Base-by-base conservation (phyloP, 2,888 invertebrate genomes). In the Lamellibrachia columna region DNA sequence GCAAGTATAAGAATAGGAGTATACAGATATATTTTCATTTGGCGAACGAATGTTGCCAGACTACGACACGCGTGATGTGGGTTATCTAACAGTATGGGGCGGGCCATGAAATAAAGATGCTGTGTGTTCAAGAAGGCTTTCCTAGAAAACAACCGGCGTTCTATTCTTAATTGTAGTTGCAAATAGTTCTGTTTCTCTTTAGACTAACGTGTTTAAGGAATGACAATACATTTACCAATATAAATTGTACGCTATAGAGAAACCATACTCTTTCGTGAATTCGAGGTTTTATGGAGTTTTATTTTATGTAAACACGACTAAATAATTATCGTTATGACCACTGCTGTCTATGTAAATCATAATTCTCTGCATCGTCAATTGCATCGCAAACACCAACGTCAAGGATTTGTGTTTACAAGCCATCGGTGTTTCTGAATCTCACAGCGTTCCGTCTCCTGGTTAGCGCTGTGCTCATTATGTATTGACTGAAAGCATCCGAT, bases 221-320 rank as follows among this genome's bases (percentile, higher is more conserved):
- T 75, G 22, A 22, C n/a, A 15, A 15, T 75, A 75, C 15, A 75
- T 75, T 75, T 15, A 15, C 75, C 75, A 75, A 3, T 75, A n/a
- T 3, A 75, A 75, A 75, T 22, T 15, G 75, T 75, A 4, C 22
- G 15, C 75, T n/a, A 22, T 75, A 6, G 22, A n/a, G 75, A 75
- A 75, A n/a, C 75, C 75, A 75, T 22, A 2, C 15, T 15, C 22
- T 75, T n/a, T 3, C 75, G 22, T 75, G n/a, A 75, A 75, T 75
- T 22, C 3, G 75, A 15, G 75, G 15, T 75, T 75, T 75, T 22
- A 22, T 75, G 22, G n/a, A 15, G n/a, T 75, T 15, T 75, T 75
- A 75, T 75, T 75, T 75, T n/a, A 75, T 75, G 75, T 75, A 75
- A 75, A 75, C 75, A 75, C 22, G 75, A 75, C 15, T 75, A 75